phyloP scores from a whole-genome alignment of 2,113 vertebrate species.

The Oryzias javanicus region DNA sequence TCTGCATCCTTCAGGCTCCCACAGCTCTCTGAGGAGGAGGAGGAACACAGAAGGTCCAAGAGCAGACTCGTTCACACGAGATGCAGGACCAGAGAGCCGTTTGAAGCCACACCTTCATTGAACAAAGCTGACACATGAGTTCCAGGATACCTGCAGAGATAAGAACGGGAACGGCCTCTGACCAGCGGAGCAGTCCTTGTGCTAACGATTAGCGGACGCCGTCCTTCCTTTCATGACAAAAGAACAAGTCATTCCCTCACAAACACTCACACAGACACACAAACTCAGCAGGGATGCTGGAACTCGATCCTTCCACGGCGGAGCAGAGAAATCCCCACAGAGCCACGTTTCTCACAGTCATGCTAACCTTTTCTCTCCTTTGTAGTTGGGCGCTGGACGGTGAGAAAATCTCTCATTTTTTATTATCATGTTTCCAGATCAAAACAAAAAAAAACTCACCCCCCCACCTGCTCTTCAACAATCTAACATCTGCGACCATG shows the following conservation, averaged over 20 bases:
- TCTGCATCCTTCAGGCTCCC: conserved; percentile 54
- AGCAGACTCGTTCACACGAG: not conserved
- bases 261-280: conserved; percentile 20
- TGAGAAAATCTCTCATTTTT: not conserved
- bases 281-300: conserved; percentile 28
- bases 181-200: not conserved
- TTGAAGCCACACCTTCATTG: not conserved
- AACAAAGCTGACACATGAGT: conserved; percentile 5
- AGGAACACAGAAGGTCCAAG: not conserved
- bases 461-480: too few species aligned
- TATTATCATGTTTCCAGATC: too few species aligned
- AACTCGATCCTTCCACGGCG: conserved; percentile 34
- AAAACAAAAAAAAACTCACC: too few species aligned
- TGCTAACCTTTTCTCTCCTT: conserved; percentile 4
- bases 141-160: not conserved
- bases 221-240: conserved; percentile 18
- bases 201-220: conserved; percentile 24
- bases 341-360: conserved; percentile 9
- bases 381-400: not conserved
- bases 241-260: conserved; percentile 35
- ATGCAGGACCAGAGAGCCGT: not conserved
- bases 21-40: conserved; percentile 45
- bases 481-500: too few species aligned
- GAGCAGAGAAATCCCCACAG: conserved; percentile 33
- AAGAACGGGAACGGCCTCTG: not conserved